Conservation (phyloP, 2,797 vertebrate species). For the Triplophysa bombifrons region DNA sequence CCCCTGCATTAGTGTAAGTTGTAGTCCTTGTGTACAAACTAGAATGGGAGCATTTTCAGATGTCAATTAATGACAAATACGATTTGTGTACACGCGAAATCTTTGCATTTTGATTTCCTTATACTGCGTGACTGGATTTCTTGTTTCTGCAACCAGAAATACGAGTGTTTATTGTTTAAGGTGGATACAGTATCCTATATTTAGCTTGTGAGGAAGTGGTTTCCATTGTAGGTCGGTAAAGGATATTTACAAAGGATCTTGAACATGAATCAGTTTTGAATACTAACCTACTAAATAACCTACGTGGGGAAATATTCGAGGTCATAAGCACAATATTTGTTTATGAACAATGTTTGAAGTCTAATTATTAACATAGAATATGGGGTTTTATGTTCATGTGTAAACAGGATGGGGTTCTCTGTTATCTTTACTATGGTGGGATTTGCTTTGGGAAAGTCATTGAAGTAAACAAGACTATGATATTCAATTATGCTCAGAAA, state of each 20-base stretch:
- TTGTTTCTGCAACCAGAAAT: not conserved
- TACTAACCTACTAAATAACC: not conserved
- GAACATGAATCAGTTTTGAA: not conserved
- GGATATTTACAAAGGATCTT: not conserved
- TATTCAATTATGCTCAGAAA: no score
- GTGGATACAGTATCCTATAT: not conserved
- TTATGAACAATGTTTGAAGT: no score
- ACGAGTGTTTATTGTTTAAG: conserved; percentile 7
- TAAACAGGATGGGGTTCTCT: not conserved
- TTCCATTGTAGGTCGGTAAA: not conserved
- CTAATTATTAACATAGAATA: not conserved
- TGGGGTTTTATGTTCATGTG: not conserved
- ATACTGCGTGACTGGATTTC: not conserved
- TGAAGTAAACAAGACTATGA: no score
- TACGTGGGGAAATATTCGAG: not conserved
- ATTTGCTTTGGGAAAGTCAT: not conserved
- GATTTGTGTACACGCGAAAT: not conserved
- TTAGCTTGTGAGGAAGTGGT: not conserved
- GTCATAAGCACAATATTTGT: not conserved
- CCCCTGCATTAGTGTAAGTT: not conserved
- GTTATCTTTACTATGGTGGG: not conserved
- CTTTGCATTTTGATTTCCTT: not conserved
- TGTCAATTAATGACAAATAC: not conserved
- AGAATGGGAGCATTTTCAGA: not conserved
- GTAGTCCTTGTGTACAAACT: conserved; percentile 9